Base-by-base conservation (phyloP, 2,797 vertebrate genomes). In the Lycodopsis pacificus region DNA sequence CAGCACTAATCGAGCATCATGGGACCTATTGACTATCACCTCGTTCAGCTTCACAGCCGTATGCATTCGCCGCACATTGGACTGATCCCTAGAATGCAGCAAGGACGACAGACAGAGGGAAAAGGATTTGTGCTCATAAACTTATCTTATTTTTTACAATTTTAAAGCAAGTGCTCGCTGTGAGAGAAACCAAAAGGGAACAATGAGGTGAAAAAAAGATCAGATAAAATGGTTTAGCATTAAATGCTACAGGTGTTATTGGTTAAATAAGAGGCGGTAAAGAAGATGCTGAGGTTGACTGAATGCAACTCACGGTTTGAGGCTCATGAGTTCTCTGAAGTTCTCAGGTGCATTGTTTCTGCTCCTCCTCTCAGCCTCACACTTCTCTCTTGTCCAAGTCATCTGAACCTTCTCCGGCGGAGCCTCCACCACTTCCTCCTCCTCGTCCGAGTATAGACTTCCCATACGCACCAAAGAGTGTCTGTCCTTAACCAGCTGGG, bases 41-140 rank as follows among this genome's bases (percentile, higher is more conserved):
- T 99, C 98, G 4, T 99, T 99, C 22, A 99, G 95, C 88, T 99
- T 99, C 77, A 99, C 98, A 3, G 98, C 98, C 0, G 98, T 99
- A 84, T 99, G 98, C 98, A 99, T 99, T 62, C 98, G 94, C 25
- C 98, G 94, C 69, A 99, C 98, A 2, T 99, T 99, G 51, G 97
- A 98, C 78, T 99, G 98, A 91, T 99, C 96, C 83, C 98, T 99
- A 79, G 19, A 42, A 46, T 40, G 44, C 8, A 74, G 25, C 19
- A 68, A 46, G 32, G 54, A 62, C 70, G 44, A 57, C 27, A 57
- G 57, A 79, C 40, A 66, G n/a, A 53, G 42, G n/a, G 2, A 22
- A 65, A 65, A 2, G 27, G 25, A 46, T 73, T 63, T 64, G 59
- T 0, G 19, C 8, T 11, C 17, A 38, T 36, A 25, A 72, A 62